These are phyloP conservation scores for Suricata suricatta DNA, from an alignment of 2,113 vertebrate species.

Conservation along the genomic window DNA sequence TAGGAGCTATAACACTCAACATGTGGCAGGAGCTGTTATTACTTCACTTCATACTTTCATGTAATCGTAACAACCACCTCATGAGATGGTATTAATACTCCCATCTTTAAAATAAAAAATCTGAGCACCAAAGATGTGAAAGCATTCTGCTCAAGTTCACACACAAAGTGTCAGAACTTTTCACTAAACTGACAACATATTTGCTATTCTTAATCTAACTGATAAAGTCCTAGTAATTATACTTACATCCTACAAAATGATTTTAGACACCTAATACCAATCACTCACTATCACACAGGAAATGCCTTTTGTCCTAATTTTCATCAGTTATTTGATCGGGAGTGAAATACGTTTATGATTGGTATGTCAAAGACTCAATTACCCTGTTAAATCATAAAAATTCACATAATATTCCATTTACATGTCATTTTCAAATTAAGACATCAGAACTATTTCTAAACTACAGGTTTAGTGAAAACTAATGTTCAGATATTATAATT, in stretches of 20 bases:
- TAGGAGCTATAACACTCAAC: not conserved
- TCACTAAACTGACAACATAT: not conserved
- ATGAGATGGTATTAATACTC: not conserved
- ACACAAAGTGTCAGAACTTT: not conserved
- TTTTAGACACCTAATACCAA: not conserved
- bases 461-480: not conserved
- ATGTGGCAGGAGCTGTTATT: not conserved
- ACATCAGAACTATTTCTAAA: conserved; percentile 25
- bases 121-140: not conserved
- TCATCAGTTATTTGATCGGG: not conserved
- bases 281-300: not conserved
- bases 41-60: not conserved
- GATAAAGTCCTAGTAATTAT: not conserved
- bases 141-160: not conserved
- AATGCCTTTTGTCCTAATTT: not conserved
- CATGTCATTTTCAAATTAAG: conserved; percentile 34
- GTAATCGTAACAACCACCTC: not conserved
- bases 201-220: not conserved
- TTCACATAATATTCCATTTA: not conserved
- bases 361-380: not conserved
- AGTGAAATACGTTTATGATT: not conserved
- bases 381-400: not conserved
- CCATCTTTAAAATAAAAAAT: conserved; percentile 31
- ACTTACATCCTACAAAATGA: not conserved
- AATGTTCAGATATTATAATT: conserved; percentile 36